Conservation (phyloP, 2,113 vertebrate genomes). For the Semicossyphus pulcher region DNA sequence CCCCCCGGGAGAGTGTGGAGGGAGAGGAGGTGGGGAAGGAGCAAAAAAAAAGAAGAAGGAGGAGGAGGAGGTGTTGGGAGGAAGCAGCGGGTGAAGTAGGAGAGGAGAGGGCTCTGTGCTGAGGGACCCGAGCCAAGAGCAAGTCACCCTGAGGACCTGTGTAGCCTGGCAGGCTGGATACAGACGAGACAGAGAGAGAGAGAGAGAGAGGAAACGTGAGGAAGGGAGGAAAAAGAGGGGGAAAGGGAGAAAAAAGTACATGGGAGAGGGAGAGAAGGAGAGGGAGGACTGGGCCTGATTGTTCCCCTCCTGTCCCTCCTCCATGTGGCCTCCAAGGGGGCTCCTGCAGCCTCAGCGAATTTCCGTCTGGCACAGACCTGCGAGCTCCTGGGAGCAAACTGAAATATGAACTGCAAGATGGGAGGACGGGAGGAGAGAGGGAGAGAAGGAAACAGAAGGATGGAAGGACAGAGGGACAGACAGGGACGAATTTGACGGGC, state of each 20-base stretch:
- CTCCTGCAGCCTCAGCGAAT: constrained; percentile 90
- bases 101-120: constrained; percentile 64
- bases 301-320: constrained; percentile 92
- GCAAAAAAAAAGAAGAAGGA: constrained; percentile 69
- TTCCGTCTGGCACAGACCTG: constrained; percentile 95
- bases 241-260: constrained; percentile 49
- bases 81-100: constrained; percentile 76
- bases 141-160: constrained; percentile 88
- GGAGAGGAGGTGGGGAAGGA: constrained; percentile 67
- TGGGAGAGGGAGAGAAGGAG: constrained; percentile 57
- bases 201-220: constrained; percentile 55
- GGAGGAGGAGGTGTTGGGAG: constrained; percentile 65
- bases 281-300: constrained; percentile 88
- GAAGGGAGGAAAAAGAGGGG: constrained; percentile 35
- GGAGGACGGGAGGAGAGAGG: constrained; percentile 72
- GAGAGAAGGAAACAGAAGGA: constrained; percentile 66
- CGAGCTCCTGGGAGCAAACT: constrained; percentile 95
- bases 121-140: constrained; percentile 79
- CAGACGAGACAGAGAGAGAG: constrained; percentile 78
- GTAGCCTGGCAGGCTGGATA: constrained; percentile 88
- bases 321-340: constrained; percentile 92
- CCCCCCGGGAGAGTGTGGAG: constrained; percentile 82
- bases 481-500: no score
- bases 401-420: constrained; percentile 91
- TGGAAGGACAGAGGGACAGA: constrained; percentile 62